A percentile compares a stretch with the other conserved stretches of the same genome.
phyloP scores from a whole-genome alignment of 2,113 vertebrate genomes.

The Odobenus rosmarus region DNA sequence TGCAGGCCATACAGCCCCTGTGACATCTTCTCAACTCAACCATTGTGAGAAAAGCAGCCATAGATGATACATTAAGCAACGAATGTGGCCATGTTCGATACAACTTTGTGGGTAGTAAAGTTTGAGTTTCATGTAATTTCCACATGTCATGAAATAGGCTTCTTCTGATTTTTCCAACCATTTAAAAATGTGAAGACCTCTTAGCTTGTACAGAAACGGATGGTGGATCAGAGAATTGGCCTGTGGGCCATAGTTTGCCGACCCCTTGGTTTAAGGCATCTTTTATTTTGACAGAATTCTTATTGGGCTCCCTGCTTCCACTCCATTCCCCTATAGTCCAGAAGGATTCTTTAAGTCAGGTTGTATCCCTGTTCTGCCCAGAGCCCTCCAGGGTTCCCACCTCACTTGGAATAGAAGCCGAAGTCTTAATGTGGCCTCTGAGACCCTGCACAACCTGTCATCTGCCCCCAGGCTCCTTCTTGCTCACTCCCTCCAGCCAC shows the following conservation, averaged over 20 bases:
- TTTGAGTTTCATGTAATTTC: neutral
- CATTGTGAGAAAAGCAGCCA: neutral
- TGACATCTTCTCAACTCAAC: too few relatives aligned
- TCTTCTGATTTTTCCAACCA: neutral
- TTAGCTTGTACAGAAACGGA: neutral
- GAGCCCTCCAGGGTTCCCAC: neutral
- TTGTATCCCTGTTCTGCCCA: neutral
- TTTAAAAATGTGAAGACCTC: neutral
- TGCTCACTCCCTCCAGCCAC: neutral
- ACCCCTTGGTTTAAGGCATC: neutral
- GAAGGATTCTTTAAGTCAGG: neutral
- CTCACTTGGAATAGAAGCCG: neutral
- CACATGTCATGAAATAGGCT: neutral
- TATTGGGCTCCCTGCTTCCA: neutral
- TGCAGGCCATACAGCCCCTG: neutral
- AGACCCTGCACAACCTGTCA: neutral
- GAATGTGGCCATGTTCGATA: neutral
- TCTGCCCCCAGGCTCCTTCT: neutral
- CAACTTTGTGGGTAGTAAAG: neutral
- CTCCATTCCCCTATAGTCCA: neutral
- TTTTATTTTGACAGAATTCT: neutral
- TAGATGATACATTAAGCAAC: rapidly evolving
- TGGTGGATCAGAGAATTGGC: neutral
- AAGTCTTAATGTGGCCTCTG: neutral
- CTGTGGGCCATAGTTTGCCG: neutral